A percentile compares a stretch with the other conserved stretches of the same genome.
Conservation (phyloP, 2,113 vertebrate genomes). For the Onychorhynchus coronatus region DNA sequence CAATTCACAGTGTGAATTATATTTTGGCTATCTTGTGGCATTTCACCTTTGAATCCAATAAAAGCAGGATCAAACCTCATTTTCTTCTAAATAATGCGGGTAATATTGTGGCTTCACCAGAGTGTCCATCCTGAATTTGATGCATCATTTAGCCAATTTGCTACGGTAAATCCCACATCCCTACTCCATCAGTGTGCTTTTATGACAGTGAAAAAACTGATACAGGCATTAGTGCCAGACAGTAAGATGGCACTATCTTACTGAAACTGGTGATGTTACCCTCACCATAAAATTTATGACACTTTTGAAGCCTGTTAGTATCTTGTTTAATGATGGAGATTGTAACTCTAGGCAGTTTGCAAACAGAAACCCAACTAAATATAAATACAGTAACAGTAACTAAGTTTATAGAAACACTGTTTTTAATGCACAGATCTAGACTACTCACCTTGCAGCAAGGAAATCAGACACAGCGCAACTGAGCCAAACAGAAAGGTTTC, state of each 20-base stretch:
- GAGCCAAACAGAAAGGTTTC: not conserved
- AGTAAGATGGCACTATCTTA: not conserved
- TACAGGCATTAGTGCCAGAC: not conserved
- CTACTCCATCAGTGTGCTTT: not conserved
- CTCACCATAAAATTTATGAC: not conserved
- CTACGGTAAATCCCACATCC: not conserved
- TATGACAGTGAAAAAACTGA: not conserved
- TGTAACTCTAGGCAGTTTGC: not conserved
- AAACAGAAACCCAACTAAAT: not conserved
- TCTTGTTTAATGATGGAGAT: not conserved
- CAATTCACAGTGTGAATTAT: slow-evolving; percentile 9
- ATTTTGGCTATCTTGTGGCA: not conserved
- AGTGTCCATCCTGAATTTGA: not conserved
- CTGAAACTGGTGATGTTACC: not conserved
- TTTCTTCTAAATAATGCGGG: not conserved
- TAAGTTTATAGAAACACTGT: not conserved
- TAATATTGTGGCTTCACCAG: not conserved
- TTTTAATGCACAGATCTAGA: not conserved
- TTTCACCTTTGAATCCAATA: not conserved
- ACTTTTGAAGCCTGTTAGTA: not conserved
- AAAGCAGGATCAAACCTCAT: not conserved
- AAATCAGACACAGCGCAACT: not conserved
- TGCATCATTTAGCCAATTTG: not conserved
- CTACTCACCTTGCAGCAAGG: not conserved
- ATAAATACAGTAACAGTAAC: not conserved